Percentiles rank a stretch among this genome's conserved stretches.
Evolutionary conservation across 2,888 invertebrate species (phyloP).

Genomic region (Aleiodes leptofemur): DNA sequence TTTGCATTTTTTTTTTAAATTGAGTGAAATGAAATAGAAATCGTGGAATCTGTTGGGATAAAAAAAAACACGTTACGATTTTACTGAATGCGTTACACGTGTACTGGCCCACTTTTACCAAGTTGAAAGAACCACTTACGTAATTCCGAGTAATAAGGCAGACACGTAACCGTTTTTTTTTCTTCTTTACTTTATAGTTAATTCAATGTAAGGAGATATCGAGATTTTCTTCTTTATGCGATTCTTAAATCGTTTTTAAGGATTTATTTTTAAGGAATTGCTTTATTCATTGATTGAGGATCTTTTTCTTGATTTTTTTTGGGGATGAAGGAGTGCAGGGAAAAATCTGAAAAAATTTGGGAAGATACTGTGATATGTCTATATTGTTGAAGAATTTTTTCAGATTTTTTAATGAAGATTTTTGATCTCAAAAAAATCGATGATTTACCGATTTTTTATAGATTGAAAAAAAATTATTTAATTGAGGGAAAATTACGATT

Average conservation of each 20-base stretch:
- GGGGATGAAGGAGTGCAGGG: no score
- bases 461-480: background rate
- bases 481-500: no score
- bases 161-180: background rate
- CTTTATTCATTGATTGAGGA: no score
- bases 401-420: background rate
- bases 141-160: conserved; percentile 37
- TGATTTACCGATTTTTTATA: background rate
- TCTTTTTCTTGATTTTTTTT: no score
- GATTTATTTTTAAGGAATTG: background rate
- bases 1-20: conserved; percentile 7
- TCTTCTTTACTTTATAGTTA: conserved; percentile 37
- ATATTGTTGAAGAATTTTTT: background rate
- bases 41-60: background rate
- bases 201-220: conserved; percentile 54
- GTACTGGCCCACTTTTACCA: conserved; percentile 63
- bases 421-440: background rate
- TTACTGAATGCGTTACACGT: conserved; percentile 30
- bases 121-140: conserved; percentile 53
- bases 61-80: conserved; percentile 28
- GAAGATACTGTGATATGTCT: no score
- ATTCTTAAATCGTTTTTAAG: background rate
- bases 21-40: background rate
- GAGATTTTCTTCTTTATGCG: conserved; percentile 31
- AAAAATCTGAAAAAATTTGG: no score